Base-by-base conservation (phyloP, 2,113 vertebrate species). In the Rhineura floridana region DNA sequence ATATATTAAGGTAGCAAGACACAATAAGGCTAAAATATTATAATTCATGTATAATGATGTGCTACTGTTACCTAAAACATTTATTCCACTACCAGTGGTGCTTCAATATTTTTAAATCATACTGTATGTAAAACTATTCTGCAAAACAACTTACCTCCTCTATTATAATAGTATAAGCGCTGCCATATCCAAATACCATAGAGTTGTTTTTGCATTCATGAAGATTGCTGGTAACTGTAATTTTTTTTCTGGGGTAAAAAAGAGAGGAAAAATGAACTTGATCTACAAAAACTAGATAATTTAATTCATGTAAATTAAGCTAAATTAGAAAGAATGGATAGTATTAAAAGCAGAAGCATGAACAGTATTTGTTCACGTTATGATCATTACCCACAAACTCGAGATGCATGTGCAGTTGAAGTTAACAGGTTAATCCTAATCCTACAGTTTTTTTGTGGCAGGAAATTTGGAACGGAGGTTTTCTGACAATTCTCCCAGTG, bases 151-250 rank as follows among this genome's bases (percentile, higher is more conserved):
- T 94, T 69, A 97, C 97, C 82, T 0, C 1, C 0, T 92, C 77
- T 30, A 99, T 92, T 42, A 98, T 77, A 86, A 98, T 96, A 2
- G 97, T 98, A n/a, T 95, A 98, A 1, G 97, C 98, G 87, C 98
- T 95, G 62, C 98, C 98, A 86, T 97, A 98, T 85, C 96, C 97
- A 91, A 99, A 96, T 1, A 72, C 0, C 4, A 17, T 33, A 62
- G 95, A 95, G 1, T 0, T 0, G 78, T 2, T 50, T 39, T 25
- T 1, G 90, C 98, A 98, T 0, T 0, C 0, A 0, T 28, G 8
- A 28, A 63, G 19, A 12, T 0, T 3, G 63, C 0, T 8, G 65
- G 39, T 0, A 0, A 0, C 62, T 36, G 91, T 82, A 2, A 0
- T 0, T 52, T 88, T 44, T 30, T 55, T 83, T 80, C 93, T 93